Base-by-base conservation (phyloP, 2,888 invertebrate genomes). In the Microctonus brassicae region DNA sequence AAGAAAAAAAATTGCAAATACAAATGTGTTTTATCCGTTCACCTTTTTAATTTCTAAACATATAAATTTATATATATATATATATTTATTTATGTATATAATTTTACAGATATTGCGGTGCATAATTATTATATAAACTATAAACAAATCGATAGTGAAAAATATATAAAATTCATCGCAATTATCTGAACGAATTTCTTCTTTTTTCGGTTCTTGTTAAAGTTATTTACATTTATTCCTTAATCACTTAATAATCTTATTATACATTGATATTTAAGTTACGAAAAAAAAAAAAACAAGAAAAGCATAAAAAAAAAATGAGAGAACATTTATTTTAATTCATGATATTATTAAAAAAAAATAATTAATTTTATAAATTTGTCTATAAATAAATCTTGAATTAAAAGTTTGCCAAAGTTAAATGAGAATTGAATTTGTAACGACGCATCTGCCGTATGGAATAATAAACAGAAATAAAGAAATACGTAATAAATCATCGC, bases 241-340 rank as follows among this genome's bases (percentile, higher is more conserved):
- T 20, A 5, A 47, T 39, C 5, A 39, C n/a, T 39, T n/a, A n/a
- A 39, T n/a, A 83, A 84, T 83, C 81, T 84, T 81, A 82, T 75
- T 86, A 86, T 85, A 86, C 81, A 85, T 84, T 86, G 83, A 77
- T 80, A 81, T 82, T 80, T 74, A 62, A 70, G 4, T 42, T 29
- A 13, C 13, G 2, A n/a, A 17, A 47, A 47, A 29, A 33, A 29
- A n/a, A 17, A n/a, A n/a, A n/a, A n/a, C n/a, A n/a, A n/a, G n/a
- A n/a, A n/a, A n/a, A n/a, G n/a, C n/a, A n/a, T n/a, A n/a, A n/a
- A n/a, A n/a, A 58, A 6, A n/a, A 33, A 4, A 17, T 17, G 17
- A 65, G 64, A 73, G 57, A 9, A 60, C 55, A 66, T n/a, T n/a
- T n/a, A n/a, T n/a, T n/a, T n/a, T n/a, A n/a, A n/a, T n/a, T n/a